Percentiles rank a stretch among this genome's conserved stretches.
Conservation (phyloP, 2,797 vertebrate species). For the Poliocrania exsul region DNA sequence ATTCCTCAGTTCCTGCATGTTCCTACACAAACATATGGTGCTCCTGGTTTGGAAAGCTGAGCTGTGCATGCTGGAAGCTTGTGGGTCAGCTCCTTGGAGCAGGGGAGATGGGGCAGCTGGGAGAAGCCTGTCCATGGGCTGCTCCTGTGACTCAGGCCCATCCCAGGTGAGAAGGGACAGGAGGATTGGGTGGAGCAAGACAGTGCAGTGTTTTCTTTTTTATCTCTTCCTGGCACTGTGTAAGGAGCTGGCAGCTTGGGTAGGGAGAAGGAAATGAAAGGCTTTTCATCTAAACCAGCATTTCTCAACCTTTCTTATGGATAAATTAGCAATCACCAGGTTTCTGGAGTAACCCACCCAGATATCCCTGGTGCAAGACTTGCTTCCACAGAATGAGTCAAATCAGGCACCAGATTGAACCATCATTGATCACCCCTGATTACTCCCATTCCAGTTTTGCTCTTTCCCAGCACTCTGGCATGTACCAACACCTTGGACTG, state of each 20-base stretch:
- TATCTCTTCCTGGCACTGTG: not conserved
- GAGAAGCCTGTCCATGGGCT: not conserved
- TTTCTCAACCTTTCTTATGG: not conserved
- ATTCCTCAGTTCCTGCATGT: not conserved
- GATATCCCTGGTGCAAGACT: not conserved
- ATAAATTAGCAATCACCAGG: not conserved
- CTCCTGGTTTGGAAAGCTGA: not conserved
- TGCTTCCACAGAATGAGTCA: not conserved
- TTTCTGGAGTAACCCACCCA: not conserved
- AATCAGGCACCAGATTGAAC: accelerated
- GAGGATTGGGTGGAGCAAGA: not conserved
- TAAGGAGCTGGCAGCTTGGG: not conserved
- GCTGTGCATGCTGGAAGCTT: not conserved
- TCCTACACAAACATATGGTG: not conserved
- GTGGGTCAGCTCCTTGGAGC: not conserved
- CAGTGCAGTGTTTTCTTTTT: accelerated
- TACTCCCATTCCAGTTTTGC: not conserved
- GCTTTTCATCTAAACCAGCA: not conserved
- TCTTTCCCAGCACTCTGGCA: not conserved
- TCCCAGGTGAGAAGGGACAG: not conserved
- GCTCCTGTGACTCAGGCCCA: not conserved
- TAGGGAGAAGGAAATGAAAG: not conserved
- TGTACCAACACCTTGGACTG: not conserved
- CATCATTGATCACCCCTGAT: not conserved
- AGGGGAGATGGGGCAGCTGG: not conserved